phyloP scores from a whole-genome alignment of 2,888 invertebrate species.

The Tetranychus piercei region DNA sequence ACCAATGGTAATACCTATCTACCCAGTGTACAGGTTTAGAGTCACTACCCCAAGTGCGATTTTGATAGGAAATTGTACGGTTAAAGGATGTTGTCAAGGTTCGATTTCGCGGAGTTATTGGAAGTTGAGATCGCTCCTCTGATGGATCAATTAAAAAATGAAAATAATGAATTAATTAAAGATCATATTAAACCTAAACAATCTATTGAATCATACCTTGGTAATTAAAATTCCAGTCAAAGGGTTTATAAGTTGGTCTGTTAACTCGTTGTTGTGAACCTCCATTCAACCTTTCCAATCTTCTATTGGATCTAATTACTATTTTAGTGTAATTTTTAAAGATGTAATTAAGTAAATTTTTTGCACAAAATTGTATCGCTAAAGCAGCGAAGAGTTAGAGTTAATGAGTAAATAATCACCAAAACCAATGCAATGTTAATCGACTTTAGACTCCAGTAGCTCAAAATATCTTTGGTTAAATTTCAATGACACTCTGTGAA shows the following conservation, averaged over 20 bases:
- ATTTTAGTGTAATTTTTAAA: background rate
- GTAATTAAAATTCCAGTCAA: background rate
- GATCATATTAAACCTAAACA: background rate
- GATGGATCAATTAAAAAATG: background rate
- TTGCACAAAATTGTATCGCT: too few species aligned
- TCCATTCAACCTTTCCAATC: background rate
- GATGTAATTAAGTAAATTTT: too few species aligned
- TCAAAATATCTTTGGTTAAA: too few species aligned
- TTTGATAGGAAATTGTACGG: background rate
- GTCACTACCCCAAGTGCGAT: background rate
- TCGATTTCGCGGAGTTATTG: background rate
- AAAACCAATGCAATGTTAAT: too few species aligned
- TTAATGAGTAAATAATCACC: too few species aligned
- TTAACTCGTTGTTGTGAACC: background rate
- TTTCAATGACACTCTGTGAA: too few species aligned
- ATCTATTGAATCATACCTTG: background rate
- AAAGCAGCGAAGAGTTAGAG: too few species aligned
- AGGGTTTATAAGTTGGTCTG: background rate
- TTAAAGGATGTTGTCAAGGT: background rate
- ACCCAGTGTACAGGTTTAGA: conserved; percentile 14
- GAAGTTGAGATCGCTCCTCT: background rate
- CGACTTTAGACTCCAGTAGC: too few species aligned
- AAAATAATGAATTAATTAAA: background rate
- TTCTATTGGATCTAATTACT: background rate
- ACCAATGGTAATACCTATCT: conserved; percentile 19